A percentile compares a stretch with the other conserved stretches of the same genome.
Evolutionary conservation across 2,888 invertebrate genomes (phyloP).

Genomic region (Drosophila tanythrix): DNA sequence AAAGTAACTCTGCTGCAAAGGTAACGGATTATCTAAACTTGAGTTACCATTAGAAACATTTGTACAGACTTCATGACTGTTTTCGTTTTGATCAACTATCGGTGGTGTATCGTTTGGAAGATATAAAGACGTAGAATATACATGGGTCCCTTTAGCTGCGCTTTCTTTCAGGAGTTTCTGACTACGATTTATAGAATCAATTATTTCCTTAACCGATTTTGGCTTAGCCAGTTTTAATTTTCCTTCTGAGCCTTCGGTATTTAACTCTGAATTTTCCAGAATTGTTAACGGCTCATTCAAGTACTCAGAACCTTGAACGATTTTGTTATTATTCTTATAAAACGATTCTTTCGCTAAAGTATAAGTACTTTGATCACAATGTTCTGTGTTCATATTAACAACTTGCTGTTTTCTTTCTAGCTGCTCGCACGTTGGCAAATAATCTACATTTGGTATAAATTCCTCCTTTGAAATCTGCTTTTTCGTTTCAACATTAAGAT

Average conservation of each 20-base stretch:
- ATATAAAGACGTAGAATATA: slow-evolving; percentile 60
- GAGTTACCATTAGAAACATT: slow-evolving; percentile 17
- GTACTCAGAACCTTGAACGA: slow-evolving; percentile 1
- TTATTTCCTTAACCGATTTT: slow-evolving; percentile 83
- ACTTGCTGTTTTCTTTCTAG: background rate
- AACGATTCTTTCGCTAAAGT: background rate
- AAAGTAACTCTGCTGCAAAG: slow-evolving; percentile 61
- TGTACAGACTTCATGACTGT: slow-evolving; percentile 14
- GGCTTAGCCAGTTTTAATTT: slow-evolving; percentile 59
- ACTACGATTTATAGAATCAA: slow-evolving; percentile 84
- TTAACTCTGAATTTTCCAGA: slow-evolving; percentile 28
- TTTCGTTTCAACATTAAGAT: background rate
- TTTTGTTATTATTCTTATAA: slow-evolving; percentile 24
- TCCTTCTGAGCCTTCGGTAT: background rate
- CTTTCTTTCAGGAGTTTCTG: slow-evolving; percentile 83
- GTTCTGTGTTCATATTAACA: slow-evolving; percentile 5
- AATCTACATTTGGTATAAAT: background rate
- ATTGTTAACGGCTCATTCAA: slow-evolving; percentile 32
- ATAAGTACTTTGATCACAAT: slow-evolving; percentile 11
- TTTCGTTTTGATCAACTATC: slow-evolving; percentile 38
- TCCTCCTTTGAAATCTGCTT: background rate
- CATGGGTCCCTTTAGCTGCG: slow-evolving; percentile 74
- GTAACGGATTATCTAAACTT: slow-evolving; percentile 25
- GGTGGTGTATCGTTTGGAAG: slow-evolving; percentile 29
- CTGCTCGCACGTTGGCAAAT: background rate